These are phyloP conservation scores for Osmoderma eremita DNA, from an alignment of 2,888 invertebrate species.

Conservation along the genomic window DNA sequence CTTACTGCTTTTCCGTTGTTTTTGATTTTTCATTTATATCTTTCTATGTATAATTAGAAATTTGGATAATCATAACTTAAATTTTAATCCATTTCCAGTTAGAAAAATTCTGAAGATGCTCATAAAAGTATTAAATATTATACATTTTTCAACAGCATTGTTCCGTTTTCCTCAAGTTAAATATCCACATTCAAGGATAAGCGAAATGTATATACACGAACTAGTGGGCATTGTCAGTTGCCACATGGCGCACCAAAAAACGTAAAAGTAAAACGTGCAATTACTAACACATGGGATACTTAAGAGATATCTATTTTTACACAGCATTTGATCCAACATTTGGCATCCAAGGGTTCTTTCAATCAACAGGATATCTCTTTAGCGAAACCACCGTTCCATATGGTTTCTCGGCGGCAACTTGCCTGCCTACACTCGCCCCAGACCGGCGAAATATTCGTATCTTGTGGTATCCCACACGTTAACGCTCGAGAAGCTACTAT, in stretches of 20 bases:
- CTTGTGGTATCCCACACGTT: too few species aligned
- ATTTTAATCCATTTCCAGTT: too few species aligned
- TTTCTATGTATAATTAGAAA: too few species aligned
- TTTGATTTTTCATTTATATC: too few species aligned
- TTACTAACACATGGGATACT: slow-evolving; percentile 61
- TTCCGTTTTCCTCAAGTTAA: slow-evolving; percentile 1
- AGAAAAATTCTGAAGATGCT: too few species aligned
- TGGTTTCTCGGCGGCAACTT: slow-evolving; percentile 7
- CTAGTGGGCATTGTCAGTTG: slow-evolving; percentile 29
- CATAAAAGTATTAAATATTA: too few species aligned
- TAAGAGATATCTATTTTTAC: slow-evolving; percentile 61
- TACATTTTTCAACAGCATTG: too few species aligned
- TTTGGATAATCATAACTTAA: too few species aligned
- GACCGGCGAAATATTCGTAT: too few species aligned
- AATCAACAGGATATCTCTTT: slow-evolving; percentile 38
- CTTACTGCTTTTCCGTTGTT: too few species aligned
- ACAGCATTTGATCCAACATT: slow-evolving; percentile 60
- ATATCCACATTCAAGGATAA: slow-evolving; percentile 16
- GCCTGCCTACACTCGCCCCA: too few species aligned
- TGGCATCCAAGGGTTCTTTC: slow-evolving; percentile 56
- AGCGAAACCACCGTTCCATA: slow-evolving; percentile 36
- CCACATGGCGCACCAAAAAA: slow-evolving; percentile 55
- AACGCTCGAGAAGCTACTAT: too few species aligned
- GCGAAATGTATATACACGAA: slow-evolving; percentile 17
- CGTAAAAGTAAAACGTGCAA: slow-evolving; percentile 55